Base-by-base conservation (phyloP, 2,797 vertebrate species). In the Microctenopoma steveboyesi region DNA sequence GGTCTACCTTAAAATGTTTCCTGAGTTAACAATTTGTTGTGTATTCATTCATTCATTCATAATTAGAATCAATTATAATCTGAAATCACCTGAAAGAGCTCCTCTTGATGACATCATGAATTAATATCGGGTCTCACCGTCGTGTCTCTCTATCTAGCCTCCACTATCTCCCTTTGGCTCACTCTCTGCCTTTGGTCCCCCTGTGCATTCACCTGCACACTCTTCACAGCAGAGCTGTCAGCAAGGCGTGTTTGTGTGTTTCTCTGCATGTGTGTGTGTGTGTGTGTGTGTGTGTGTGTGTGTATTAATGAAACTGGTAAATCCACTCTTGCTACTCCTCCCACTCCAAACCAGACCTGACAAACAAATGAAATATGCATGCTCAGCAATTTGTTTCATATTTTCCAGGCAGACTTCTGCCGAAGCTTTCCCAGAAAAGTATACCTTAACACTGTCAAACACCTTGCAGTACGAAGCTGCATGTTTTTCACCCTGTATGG, bases 311-410 rank as follows among this genome's bases (percentile, higher is more conserved):
- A 74, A 83, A 81, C 71, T 71, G 82, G 74, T 78, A 86, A 72
- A 84, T 74, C 64, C 57, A 69, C 40, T 64, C 61, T 60, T 60
- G 52, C 64, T 72, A 22, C 74, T 74, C 77, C 76, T 53, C 79
- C 76, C 61, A 77, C 76, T 81, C 76, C 47, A 77, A 83, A 83
- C 50, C 66, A 62, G 59, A 74, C 74, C 76, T 82, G 70, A 86
- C 79, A 88, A 87, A 82, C 76, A 78, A 64, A 77, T 79, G 16
- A 83, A 86, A 85, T 76, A 78, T 82, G 83, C 80, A 87, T 67
- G 63, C 77, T 81, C 72, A 78, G 80, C 83, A 72, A 49, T 72
- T 83, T 82, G 67, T 81, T 79, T 73, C 73, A 69, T 70, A 40
- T 64, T 78, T 64, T 88, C 51, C 47, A 55, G 61, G 42, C 76